These are phyloP conservation scores for Onychomys arenicola DNA, from an alignment of 2,797 vertebrate species.

Conservation along the genomic window DNA sequence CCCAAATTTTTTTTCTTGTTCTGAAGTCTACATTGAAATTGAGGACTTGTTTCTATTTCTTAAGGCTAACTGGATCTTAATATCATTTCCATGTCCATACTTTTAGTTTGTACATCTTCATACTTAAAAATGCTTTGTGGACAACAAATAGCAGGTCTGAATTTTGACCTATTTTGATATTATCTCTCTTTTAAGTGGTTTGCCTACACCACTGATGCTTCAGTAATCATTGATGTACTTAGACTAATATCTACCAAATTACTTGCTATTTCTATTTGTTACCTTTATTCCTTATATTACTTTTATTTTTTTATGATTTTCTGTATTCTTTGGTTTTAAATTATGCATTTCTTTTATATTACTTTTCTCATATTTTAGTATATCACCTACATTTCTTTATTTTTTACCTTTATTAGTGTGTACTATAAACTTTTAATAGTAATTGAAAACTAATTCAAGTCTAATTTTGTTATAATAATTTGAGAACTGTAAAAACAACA, in stretches of 20 bases:
- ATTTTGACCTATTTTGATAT: neutral
- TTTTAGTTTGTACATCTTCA: neutral
- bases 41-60: accelerated
- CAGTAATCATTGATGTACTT: neutral
- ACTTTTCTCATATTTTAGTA: neutral
- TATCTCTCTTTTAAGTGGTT: neutral
- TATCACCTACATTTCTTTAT: neutral
- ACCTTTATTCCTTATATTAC: neutral
- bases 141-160: neutral
- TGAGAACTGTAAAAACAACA: neutral
- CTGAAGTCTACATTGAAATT: neutral
- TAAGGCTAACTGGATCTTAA: neutral
- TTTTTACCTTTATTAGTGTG: accelerated
- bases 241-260: no score
- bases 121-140: neutral
- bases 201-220: neutral
- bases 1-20: no score
- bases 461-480: neutral
- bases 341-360: neutral
- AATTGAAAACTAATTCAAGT: neutral
- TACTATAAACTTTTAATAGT: neutral
- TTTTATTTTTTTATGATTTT: neutral
- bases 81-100: neutral
- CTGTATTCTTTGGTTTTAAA: neutral
- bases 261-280: neutral